phyloP scores from a whole-genome alignment of 2,888 invertebrate genomes.

The Blastobasis adustella region DNA sequence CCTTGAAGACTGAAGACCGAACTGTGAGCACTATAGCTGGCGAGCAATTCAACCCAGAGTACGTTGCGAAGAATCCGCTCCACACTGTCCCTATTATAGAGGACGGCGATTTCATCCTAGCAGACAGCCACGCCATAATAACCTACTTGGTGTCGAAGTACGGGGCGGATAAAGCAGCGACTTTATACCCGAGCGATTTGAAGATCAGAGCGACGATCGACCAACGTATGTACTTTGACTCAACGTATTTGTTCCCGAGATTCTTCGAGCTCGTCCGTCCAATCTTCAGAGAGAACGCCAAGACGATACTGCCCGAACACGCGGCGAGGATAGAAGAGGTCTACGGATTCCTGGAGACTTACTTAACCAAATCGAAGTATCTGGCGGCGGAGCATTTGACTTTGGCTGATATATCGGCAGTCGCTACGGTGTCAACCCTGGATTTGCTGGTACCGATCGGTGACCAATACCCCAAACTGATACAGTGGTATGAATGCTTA shows the following conservation, averaged over 20 bases:
- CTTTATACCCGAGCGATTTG: constrained; percentile 33
- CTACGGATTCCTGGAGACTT: constrained; percentile 33
- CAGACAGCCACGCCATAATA: constrained; percentile 39
- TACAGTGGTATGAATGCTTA: constrained; percentile 25
- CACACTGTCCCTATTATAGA: constrained; percentile 34
- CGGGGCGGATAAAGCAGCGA: constrained; percentile 27
- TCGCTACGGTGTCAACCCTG: constrained; percentile 27
- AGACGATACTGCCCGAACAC: constrained; percentile 18
- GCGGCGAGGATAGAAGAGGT: constrained; percentile 20
- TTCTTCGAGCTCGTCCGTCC: constrained; percentile 1
- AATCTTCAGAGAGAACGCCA: constrained; percentile 6
- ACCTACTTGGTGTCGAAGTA: constrained; percentile 39
- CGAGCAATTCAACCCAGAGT: constrained; percentile 28
- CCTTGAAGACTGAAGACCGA: constrained; percentile 23
- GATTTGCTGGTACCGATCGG: constrained; percentile 25
- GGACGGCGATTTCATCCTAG: constrained; percentile 33
- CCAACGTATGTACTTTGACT: constrained; percentile 31
- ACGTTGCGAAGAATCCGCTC: constrained; percentile 31
- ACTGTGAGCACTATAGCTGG: constrained; percentile 20
- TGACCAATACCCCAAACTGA: constrained; percentile 23
- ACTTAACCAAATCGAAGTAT: constrained; percentile 25
- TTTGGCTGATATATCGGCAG: constrained; percentile 32
- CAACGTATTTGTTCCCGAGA: constrained; percentile 23
- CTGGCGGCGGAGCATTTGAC: constrained; percentile 30
- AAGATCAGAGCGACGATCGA: constrained; percentile 28